Evolutionary conservation across 64 coral and sea anemone species (phyloP).

Genomic region (Montipora cactus): DNA sequence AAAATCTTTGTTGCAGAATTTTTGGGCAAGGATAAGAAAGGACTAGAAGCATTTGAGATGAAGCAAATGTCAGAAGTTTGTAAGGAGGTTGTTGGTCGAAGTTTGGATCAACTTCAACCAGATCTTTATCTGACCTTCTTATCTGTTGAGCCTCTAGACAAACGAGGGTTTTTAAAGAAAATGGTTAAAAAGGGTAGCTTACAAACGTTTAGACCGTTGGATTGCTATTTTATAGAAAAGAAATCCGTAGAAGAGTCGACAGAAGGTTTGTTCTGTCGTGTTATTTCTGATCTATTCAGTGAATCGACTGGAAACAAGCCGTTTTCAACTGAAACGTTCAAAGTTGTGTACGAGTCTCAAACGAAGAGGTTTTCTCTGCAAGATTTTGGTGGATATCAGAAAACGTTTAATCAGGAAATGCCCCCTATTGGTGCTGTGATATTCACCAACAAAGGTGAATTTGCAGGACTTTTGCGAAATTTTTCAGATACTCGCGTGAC

Average conservation of each 20-base stretch:
- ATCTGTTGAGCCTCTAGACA: constrained; percentile 83
- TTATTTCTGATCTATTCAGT: constrained; percentile 22
- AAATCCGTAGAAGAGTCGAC: constrained; percentile 2
- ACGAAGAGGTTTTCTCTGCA: constrained; percentile 25
- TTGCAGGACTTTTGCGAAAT: constrained; percentile 33
- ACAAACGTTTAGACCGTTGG: constrained; percentile 82
- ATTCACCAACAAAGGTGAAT: constrained; percentile 54
- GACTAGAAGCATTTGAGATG: constrained; percentile 85
- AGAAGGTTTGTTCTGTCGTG: constrained; percentile 63
- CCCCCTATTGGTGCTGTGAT: constrained; percentile 43
- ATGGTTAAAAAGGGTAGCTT: constrained; percentile 92
- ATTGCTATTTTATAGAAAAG: constrained; percentile 36
- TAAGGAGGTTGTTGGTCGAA: constrained; percentile 33
- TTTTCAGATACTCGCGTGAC: background rate
- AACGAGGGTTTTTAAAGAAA: constrained; percentile 89
- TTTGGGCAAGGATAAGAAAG: constrained; percentile 75
- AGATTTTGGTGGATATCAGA: background rate
- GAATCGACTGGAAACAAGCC: constrained; percentile 6
- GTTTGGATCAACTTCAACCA: constrained; percentile 21
- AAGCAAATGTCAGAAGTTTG: constrained; percentile 82
- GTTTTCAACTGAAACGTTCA: constrained; percentile 54
- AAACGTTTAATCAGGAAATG: constrained; percentile 20
- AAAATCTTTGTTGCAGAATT: constrained; percentile 82
- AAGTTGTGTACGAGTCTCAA: constrained; percentile 22
- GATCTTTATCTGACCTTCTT: constrained; percentile 57